Base-by-base conservation (phyloP, 2,113 vertebrate species). In the Gavialis gangeticus region DNA sequence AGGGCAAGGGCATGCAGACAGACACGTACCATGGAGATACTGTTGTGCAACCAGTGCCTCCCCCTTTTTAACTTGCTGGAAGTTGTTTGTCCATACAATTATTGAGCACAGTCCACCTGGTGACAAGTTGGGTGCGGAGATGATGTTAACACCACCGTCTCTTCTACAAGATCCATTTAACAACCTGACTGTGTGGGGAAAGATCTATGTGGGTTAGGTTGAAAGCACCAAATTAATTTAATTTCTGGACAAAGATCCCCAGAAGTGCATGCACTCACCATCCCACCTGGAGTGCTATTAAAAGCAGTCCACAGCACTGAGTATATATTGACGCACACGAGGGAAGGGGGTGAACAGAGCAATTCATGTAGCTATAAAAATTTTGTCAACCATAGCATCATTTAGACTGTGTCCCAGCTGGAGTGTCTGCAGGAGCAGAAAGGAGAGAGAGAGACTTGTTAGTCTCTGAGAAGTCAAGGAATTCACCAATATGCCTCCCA, bases 331-430 rank as follows among this genome's bases (percentile, higher is more conserved):
- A 46, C 46, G 46, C 3, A 54, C 34, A 55, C 62, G 84, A 64
- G 46, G 46, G 88, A 95, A 95, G 69, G 91, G 88, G 89, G 46
- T 22, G 87, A 95, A 94, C 93, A 27, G 58, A 66, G 69, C 66
- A 82, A 58, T 93, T 91, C 17, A 30, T 17, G 58, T 85, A 88
- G 34, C 14, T 75, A 24, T 27, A 86, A 1, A 88, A 83, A 37
- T 90, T 91, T 71, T 77, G 46, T 21, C n/a, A 67, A 30, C 66
- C 66, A 5, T 67, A 18, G n/a, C n/a, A 67, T 67, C 64, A 9
- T 56, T 88, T 75, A 34, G 66, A 3, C 66, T 56, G n/a, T 1
- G 1, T 84, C 88, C 89, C 79, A 93, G 82, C 37, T 25, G 37
- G 37, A 73, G 37, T 34, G 46, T 19, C 22, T 73, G 25, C 22